A percentile compares a stretch with the other conserved stretches of the same genome.
Conservation (phyloP, 2,888 invertebrate species). For the Minunthozetes semirufus region DNA sequence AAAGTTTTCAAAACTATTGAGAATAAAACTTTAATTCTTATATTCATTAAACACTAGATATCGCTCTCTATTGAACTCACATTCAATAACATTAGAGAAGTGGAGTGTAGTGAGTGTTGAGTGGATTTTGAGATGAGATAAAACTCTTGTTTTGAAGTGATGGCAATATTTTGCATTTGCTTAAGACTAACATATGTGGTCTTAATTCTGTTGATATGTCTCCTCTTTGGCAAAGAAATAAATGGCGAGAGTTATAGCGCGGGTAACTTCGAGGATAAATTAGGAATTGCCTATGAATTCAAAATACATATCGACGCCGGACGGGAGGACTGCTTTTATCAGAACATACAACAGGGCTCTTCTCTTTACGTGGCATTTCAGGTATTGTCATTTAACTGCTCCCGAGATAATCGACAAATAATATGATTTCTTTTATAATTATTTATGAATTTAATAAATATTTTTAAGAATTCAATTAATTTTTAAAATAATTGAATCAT, state of each 20-base stretch:
- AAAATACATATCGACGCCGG: slow-evolving; percentile 92
- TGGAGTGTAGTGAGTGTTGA: neutral
- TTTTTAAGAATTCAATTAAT: neutral
- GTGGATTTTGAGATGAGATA: neutral
- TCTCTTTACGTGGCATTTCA: slow-evolving; percentile 90
- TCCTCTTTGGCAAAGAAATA: neutral
- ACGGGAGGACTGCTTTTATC: slow-evolving; percentile 88
- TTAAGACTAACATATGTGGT: neutral
- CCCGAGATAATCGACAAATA: no score
- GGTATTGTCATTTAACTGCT: no score
- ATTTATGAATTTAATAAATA: no score
- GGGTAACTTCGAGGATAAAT: slow-evolving; percentile 47
- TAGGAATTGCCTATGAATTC: slow-evolving; percentile 91
- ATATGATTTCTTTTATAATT: no score
- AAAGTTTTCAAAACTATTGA: no score
- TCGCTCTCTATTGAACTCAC: neutral
- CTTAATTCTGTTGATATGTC: neutral
- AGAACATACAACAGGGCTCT: slow-evolving; percentile 83
- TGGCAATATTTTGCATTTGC: neutral
- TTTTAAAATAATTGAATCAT: neutral
- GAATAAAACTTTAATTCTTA: no score
- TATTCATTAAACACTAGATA: neutral
- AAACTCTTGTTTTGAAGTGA: neutral
- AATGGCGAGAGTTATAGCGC: slow-evolving; percentile 18
- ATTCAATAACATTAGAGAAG: neutral